These are phyloP conservation scores for Phenacoccus solenopsis DNA, from an alignment of 1,140 invertebrate genomes.

Conservation along the genomic window DNA sequence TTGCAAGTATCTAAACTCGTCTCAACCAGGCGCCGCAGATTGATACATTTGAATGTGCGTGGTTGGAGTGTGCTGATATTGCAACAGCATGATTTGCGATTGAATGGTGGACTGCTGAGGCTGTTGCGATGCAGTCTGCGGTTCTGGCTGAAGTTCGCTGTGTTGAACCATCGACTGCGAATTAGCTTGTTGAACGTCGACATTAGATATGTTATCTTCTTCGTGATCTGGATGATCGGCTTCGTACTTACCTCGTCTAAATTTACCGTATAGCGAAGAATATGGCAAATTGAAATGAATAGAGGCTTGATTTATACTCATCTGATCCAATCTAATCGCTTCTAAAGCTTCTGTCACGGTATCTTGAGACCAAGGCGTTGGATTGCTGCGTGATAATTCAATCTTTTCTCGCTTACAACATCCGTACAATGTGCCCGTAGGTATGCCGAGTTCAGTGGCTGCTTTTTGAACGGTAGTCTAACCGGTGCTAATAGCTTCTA, in stretches of 20 bases:
- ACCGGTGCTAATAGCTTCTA: constrained; percentile 67
- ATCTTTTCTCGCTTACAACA: constrained; percentile 78
- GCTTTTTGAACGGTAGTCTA: constrained; percentile 74
- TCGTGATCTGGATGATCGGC: constrained; percentile 31
- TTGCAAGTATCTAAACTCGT: constrained; percentile 23
- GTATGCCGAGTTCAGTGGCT: constrained; percentile 70
- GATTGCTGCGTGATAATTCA: constrained; percentile 67
- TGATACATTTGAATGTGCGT: constrained; percentile 28
- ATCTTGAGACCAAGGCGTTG: constrained; percentile 78
- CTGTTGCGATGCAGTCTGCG: not conserved
- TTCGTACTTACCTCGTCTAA: constrained; percentile 55
- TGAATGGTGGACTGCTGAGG: constrained; percentile 19
- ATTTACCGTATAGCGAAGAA: constrained; percentile 73
- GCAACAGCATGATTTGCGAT: constrained; percentile 29
- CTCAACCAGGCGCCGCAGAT: constrained; percentile 25
- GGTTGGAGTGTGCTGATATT: constrained; percentile 27
- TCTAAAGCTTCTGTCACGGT: constrained; percentile 79
- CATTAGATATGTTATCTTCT: constrained; percentile 13
- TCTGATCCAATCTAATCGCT: constrained; percentile 73
- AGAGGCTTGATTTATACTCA: constrained; percentile 87
- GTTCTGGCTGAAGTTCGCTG: not conserved
- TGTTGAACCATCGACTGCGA: constrained; percentile 16
- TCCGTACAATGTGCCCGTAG: constrained; percentile 70
- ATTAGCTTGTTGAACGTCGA: not conserved
- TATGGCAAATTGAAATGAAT: constrained; percentile 83